phyloP scores from a whole-genome alignment of 2,797 vertebrate genomes.

The Acanthornis magna region DNA sequence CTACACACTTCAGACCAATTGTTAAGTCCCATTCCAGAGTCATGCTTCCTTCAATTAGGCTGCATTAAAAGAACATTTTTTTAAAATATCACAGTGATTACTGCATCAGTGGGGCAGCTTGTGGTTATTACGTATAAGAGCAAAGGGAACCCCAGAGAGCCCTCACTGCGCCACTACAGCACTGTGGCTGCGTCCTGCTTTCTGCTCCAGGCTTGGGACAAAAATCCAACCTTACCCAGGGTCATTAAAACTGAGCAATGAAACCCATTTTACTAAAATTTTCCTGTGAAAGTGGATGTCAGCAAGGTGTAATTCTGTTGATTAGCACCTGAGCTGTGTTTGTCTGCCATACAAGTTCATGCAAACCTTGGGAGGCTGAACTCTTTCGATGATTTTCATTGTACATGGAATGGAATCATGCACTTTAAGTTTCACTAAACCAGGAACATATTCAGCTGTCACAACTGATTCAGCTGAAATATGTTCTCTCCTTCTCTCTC shows the following conservation, averaged over 20 bases:
- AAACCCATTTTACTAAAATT: background rate
- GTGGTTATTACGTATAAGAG: background rate
- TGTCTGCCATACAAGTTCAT: background rate
- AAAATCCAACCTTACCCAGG: background rate
- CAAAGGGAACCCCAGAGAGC: background rate
- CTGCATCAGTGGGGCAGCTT: background rate
- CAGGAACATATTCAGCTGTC: background rate
- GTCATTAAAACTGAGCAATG: background rate
- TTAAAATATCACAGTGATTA: background rate
- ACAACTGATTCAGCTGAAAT: background rate
- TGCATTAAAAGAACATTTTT: background rate
- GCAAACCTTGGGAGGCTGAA: background rate
- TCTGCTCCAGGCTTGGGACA: background rate
- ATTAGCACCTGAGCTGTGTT: background rate
- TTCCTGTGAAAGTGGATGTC: background rate
- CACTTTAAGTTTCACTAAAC: background rate
- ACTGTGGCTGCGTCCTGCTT: background rate
- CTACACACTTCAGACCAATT: background rate
- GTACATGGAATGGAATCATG: background rate
- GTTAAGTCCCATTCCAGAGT: background rate
- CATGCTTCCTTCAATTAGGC: background rate
- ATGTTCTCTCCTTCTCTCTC: background rate
- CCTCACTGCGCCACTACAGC: background rate
- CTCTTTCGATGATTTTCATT: background rate
- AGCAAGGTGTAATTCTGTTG: background rate